Base-by-base conservation (phyloP, 2,113 vertebrate species). In the Cheirogaleus medius region DNA sequence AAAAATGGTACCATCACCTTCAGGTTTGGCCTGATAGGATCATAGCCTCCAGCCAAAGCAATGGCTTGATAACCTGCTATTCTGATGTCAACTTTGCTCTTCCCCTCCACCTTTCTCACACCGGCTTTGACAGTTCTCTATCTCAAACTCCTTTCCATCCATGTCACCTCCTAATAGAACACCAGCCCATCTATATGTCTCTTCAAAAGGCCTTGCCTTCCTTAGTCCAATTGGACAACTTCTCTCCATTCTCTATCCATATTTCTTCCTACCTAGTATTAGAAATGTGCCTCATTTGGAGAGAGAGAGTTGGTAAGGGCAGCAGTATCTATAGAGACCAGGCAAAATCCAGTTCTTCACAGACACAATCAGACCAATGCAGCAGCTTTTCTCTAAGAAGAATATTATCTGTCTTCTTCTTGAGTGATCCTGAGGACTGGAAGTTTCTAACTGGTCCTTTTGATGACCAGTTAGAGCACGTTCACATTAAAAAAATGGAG, bases 1-100 rank as follows among this genome's bases (percentile, higher is more conserved):
- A 60, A 97, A 93, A 32, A 49, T 58, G 58, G 54, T 17, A 85
- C n/a, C 71, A 34, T 77, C n/a, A 39, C 23, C 34, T n/a, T 91
- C 25, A 6, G 14, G 10, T 77, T 37, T 83, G 42, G 18, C 32
- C 68, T 64, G 73, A 89, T 42, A 52, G 78, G 27, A 81, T 4
- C 1, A 0, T 1, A 32, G n/a, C 14, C 60, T 77, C 17, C 60
- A 73, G 8, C 54, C 44, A 78, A 54, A 86, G 0, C 1, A 0
- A 32, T 44, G 88, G 37, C 7, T 12, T 15, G 21, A 14, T 21
- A 34, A 25, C 47, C 20, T 37, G 13, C 20, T 49, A 1, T 27
- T 77, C 21, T 0, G 0, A 0, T 1, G 44, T 13, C 9, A 54
- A 52, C n/a, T 47, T 69, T 71, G 34, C 10, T 49, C 25, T 49